phyloP scores from a whole-genome alignment of 2,797 vertebrate species.

The Sebastes trivittatus region DNA sequence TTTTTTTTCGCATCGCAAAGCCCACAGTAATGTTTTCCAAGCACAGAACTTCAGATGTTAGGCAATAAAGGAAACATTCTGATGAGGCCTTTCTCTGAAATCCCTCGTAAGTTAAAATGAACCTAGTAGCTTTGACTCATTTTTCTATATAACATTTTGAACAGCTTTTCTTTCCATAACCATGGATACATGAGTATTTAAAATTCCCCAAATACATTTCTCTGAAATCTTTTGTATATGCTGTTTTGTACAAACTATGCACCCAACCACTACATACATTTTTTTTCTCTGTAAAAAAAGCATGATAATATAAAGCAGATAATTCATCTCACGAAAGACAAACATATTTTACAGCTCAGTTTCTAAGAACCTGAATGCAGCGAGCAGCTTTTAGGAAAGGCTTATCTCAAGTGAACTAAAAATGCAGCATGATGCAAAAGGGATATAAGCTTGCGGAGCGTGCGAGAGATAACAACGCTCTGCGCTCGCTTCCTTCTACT shows the following conservation, averaged over 20 bases:
- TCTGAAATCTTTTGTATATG: background rate
- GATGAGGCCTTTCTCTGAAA: constrained; percentile 27
- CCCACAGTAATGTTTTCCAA: constrained; percentile 69
- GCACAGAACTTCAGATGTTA: constrained; percentile 46
- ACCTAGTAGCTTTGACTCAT: constrained; percentile 28
- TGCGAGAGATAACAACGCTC: background rate
- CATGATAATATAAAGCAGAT: background rate
- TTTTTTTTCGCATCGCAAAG: constrained; percentile 30
- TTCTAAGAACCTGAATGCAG: constrained; percentile 40
- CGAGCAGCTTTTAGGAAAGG: constrained; percentile 26
- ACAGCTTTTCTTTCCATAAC: constrained; percentile 2
- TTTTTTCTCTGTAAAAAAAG: background rate
- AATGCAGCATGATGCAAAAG: constrained; percentile 6
- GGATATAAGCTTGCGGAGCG: background rate
- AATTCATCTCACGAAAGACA: background rate
- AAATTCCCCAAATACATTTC: background rate
- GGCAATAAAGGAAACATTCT: constrained; percentile 54
- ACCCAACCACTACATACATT: background rate
- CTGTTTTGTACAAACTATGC: background rate
- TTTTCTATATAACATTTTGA: constrained; percentile 13
- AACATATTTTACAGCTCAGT: background rate
- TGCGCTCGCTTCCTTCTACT: constrained; percentile 23
- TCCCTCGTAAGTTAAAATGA: background rate
- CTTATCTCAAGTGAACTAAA: constrained; percentile 34
- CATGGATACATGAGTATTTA: background rate